Evolutionary conservation across 2,888 invertebrate genomes (phyloP), one percentile per base, ranked within the genome.

Genomic region (Abrostola tripartita): DNA sequence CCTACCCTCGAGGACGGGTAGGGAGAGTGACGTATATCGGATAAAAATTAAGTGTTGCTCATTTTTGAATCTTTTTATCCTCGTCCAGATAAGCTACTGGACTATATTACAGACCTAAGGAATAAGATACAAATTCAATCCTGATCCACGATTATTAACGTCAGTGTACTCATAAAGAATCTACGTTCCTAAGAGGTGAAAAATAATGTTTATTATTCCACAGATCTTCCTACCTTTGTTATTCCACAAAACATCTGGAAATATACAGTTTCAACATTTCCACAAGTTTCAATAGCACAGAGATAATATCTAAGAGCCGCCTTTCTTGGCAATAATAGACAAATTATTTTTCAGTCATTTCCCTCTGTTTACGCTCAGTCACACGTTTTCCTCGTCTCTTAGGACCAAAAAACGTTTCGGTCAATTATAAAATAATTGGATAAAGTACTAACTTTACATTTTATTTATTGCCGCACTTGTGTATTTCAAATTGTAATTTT

Each of bases 21-120:
- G 24, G 1, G 50, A 63, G 49, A 52, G 54, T 37, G 38, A 14
- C 55, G 37, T 12, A 53, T 53, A 64, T 70, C 50, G 53, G 64
- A 69, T 68, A 58, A 70, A 73, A 62, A 80, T 74, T 67, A 68
- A 74, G 69, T 60, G 65, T 49, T 53, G 14, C 42, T 51, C 44
- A 10, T 35, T 9, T 12, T 35, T 51, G 37, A 11, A 36, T 24
- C 42, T 53, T 61, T 61, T 52, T 24, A 37, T 37, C 44, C 9
- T 38, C n/a, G 2, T 36, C 49, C n/a, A 41, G 11, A 36, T 50
- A 50, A 36, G 35, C 6, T 42, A 42, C 49, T 14, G 14, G 24
- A n/a, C n/a, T 36, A 37, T 9, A 5, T 47, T 24, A 24, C 24
- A 24, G 24, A 24, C 24, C 24, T 24, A 24, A 24, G 24, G 24